phyloP scores from a whole-genome alignment of 2,888 invertebrate species.

The Lithosia quadra region DNA sequence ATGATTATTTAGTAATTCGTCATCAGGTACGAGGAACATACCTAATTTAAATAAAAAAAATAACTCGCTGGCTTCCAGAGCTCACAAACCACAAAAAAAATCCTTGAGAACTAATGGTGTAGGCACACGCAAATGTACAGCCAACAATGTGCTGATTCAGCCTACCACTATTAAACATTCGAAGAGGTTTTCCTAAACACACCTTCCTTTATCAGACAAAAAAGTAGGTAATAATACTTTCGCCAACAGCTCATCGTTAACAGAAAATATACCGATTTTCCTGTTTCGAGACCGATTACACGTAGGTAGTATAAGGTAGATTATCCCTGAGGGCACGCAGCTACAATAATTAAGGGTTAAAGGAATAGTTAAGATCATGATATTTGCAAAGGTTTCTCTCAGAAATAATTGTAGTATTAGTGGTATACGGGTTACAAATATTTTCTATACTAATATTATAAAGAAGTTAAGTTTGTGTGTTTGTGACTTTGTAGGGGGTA shows the following conservation, averaged over 20 bases:
- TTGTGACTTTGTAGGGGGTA: no score
- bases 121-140: conserved; percentile 14
- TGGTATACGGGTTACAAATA: no score
- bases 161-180: conserved; percentile 33
- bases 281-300: conserved; percentile 39
- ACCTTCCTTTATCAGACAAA: conserved; percentile 42
- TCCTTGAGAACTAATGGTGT: neutral
- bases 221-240: conserved; percentile 37
- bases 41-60: neutral
- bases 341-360: neutral
- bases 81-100: conserved; percentile 25
- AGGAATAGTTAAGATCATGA: neutral
- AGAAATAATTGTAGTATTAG: neutral
- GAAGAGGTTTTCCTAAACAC: conserved; percentile 26
- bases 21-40: neutral
- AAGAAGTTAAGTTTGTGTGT: no score
- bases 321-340: conserved; percentile 28
- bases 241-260: conserved; percentile 24
- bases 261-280: conserved; percentile 36
- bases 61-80: neutral
- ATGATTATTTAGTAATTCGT: no score
- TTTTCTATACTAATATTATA: no score
- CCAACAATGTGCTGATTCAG: conserved; percentile 45
- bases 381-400: no score
- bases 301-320: conserved; percentile 29